Percentiles rank a stretch among this genome's conserved stretches.
Evolutionary conservation across 2,113 vertebrate species (phyloP).

Genomic region (human): DNA sequence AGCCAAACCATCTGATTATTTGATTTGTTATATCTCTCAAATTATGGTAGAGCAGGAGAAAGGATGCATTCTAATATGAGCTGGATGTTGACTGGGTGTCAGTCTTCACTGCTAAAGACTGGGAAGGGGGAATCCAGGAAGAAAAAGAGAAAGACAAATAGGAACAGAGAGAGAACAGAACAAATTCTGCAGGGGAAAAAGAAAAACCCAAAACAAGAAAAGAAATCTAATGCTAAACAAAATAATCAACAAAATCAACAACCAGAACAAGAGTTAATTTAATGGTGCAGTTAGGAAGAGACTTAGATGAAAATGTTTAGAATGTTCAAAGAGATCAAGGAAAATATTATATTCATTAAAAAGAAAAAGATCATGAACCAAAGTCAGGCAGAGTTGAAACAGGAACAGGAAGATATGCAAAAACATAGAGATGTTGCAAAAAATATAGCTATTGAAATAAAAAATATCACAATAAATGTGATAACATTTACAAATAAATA

Average conservation of each 20-base stretch:
- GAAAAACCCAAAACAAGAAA: not conserved
- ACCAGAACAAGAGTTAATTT: not conserved
- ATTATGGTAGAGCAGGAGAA: not conserved
- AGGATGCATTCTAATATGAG: not conserved
- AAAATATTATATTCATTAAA: not conserved
- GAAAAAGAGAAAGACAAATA: not conserved
- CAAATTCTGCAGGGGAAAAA: not conserved
- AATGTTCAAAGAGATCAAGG: conserved; percentile 4
- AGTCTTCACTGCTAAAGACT: not conserved
- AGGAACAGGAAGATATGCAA: not conserved
- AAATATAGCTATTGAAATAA: not conserved
- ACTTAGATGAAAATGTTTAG: not conserved
- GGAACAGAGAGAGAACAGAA: not conserved
- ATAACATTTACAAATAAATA: not conserved
- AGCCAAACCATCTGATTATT: conserved; percentile 16
- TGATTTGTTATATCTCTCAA: conserved; percentile 13
- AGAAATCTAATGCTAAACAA: not conserved
- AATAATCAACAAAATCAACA: not conserved
- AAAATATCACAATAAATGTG: not conserved
- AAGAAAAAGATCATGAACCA: not conserved
- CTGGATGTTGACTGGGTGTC: not conserved
- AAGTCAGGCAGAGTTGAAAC: not conserved
- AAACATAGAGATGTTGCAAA: not conserved
- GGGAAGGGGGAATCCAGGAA: not conserved
- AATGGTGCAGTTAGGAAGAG: not conserved